Conservation (phyloP, 2,797 vertebrate genomes). For the Manis pentadactyla region DNA sequence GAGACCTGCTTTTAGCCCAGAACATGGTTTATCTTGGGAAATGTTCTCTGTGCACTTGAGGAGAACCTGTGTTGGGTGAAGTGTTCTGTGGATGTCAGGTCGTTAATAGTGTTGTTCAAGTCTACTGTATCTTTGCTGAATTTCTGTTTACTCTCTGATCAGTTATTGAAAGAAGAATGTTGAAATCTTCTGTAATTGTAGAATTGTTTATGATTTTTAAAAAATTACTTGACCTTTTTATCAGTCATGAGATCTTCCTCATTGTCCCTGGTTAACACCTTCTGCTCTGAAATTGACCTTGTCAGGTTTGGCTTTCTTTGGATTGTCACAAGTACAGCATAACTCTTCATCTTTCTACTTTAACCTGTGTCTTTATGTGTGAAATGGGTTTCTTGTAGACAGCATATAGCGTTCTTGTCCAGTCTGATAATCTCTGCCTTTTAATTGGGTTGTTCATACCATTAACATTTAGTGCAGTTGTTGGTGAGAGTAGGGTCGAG, state of each 20-base stretch:
- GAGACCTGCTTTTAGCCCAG: not conserved
- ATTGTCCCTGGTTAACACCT: accelerated
- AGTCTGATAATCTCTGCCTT: too few relatives aligned
- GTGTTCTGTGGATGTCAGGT: not conserved
- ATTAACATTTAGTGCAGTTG: accelerated
- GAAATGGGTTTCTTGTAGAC: not conserved
- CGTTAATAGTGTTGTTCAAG: accelerated
- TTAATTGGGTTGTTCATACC: not conserved
- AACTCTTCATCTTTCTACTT: too few relatives aligned
- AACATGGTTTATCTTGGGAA: accelerated
- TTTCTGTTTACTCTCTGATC: not conserved
- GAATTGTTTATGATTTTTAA: not conserved
- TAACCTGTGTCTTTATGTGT: not conserved
- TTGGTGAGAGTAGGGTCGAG: not conserved
- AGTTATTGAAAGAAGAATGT: not conserved
- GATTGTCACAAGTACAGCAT: not conserved
- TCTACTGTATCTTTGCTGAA: accelerated
- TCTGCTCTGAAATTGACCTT: not conserved
- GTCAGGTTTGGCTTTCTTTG: not conserved
- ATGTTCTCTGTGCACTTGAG: not conserved
- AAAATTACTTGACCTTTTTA: too few relatives aligned
- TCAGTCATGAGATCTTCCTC: accelerated
- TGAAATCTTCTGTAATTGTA: accelerated
- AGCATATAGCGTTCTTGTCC: accelerated
- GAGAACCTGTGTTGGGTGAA: too few relatives aligned